phyloP scores from a whole-genome alignment of 2,888 invertebrate species.

The Syrista parreyssii region DNA sequence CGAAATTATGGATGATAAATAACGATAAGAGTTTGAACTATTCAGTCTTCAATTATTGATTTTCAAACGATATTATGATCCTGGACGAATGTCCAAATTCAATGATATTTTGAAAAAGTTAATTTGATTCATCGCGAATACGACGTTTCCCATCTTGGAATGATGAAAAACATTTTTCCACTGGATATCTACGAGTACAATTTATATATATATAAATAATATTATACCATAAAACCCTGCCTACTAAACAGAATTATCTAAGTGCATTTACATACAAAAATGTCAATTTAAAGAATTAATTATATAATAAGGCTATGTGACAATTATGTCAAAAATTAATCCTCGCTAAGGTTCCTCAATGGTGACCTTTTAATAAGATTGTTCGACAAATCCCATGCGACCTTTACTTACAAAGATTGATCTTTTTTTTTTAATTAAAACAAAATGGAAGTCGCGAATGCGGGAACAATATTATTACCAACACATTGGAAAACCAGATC shows the following conservation, averaged over 20 bases:
- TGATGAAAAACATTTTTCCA: conserved; percentile 18
- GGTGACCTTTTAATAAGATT: neutral
- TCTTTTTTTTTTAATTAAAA: neutral
- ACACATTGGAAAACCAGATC: neutral
- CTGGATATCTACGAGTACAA: neutral
- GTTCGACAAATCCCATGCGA: neutral
- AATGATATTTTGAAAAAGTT: conserved; percentile 7
- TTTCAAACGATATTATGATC: conserved; percentile 16
- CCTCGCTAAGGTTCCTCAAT: neutral
- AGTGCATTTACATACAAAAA: neutral
- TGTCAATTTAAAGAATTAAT: neutral
- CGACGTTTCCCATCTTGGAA: neutral
- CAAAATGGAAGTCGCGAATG: neutral
- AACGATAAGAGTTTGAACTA: conserved; percentile 16
- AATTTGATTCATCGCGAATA: conserved; percentile 22
- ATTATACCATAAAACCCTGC: neutral
- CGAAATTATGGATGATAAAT: conserved; percentile 3
- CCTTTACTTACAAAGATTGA: neutral
- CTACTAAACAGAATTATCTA: neutral
- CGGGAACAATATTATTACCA: neutral
- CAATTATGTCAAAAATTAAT: neutral
- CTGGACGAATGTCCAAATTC: conserved; percentile 17
- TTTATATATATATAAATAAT: conserved; percentile 1
- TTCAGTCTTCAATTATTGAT: conserved; percentile 21
- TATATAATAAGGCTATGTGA: neutral